These are phyloP conservation scores for Limanda limanda DNA, from an alignment of 2,113 vertebrate species.

Conservation along the genomic window DNA sequence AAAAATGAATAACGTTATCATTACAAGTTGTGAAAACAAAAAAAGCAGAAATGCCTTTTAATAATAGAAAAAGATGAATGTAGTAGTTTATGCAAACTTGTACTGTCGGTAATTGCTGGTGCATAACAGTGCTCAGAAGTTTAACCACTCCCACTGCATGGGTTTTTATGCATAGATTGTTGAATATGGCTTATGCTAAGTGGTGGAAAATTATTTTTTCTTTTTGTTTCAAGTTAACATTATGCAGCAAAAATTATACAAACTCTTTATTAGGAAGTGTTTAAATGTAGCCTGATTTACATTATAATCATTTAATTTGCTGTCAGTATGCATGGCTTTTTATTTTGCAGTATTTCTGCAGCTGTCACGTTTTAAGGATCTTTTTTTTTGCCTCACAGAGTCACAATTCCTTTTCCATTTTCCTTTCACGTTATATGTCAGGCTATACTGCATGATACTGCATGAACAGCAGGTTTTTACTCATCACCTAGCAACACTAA, in stretches of 20 bases:
- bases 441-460: not conserved
- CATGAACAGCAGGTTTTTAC: not conserved
- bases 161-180: not conserved
- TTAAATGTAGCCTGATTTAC: not conserved
- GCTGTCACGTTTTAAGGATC: not conserved
- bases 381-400: not conserved
- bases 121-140: not conserved
- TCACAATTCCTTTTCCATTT: not conserved
- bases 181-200: not conserved
- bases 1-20: no score
- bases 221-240: no score
- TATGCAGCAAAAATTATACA: no score
- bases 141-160: not conserved
- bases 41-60: not conserved
- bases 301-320: not conserved
- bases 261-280: no score
- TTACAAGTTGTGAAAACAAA: no score
- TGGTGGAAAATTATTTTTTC: no score
- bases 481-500: slow-evolving; percentile 3
- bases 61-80: not conserved
- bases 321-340: not conserved
- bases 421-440: not conserved
- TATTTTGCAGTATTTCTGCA: not conserved
- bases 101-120: not conserved
- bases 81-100: not conserved